Evolutionary conservation across 2,113 vertebrate species (phyloP).

Genomic region (Anas platyrhynchos): DNA sequence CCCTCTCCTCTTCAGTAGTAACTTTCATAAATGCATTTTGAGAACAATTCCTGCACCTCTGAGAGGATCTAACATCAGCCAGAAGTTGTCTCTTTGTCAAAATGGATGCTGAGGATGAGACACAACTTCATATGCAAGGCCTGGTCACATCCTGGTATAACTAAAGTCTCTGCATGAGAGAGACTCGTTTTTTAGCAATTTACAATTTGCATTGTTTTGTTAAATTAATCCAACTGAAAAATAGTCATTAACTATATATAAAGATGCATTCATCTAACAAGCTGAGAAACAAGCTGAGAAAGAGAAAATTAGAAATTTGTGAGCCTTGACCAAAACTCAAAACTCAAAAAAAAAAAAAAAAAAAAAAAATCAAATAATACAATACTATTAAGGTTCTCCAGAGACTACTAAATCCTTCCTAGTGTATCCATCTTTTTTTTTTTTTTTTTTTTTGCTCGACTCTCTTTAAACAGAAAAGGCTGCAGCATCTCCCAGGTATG

Average conservation of each 20-base stretch:
- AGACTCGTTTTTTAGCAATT: not conserved
- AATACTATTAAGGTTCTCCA: not conserved
- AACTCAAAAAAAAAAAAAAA: too few species aligned
- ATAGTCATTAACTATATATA: not conserved
- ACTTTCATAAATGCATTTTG: not conserved
- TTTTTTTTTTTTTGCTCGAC: not conserved
- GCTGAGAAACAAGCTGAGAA: not conserved
- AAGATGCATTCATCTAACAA: not conserved
- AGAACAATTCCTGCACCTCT: not conserved
- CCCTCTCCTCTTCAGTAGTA: not conserved
- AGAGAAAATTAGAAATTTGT: conserved; percentile 8
- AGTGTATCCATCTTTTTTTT: not conserved
- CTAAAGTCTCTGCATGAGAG: not conserved
- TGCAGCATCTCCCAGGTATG: not conserved
- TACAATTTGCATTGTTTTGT: not conserved
- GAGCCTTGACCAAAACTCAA: not conserved
- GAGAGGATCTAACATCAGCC: not conserved
- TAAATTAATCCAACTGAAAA: not conserved
- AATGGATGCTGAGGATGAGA: fast-evolving
- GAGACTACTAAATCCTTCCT: not conserved
- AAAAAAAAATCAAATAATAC: not conserved
- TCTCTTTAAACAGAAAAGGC: not conserved
- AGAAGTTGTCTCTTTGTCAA: not conserved
- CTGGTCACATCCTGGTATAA: fast-evolving
- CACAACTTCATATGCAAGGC: not conserved